Evolutionary conservation across 2,888 invertebrate genomes (phyloP).

Genomic region (Didymodactylos carnosus): DNA sequence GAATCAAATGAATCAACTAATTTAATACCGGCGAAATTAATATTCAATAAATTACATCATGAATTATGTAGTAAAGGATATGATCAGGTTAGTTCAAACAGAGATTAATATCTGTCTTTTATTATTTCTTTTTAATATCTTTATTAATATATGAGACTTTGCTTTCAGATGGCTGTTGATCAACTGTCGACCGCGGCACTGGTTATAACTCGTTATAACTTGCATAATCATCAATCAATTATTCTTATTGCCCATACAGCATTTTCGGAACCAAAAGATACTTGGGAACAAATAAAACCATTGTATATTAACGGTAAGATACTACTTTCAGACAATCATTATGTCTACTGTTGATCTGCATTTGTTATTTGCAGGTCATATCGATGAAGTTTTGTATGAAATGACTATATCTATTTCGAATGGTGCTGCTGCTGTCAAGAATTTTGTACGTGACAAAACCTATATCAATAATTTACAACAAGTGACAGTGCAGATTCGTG

Average conservation of each 20-base stretch:
- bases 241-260: slow-evolving; percentile 74
- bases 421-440: slow-evolving; percentile 18
- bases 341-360: too few relatives aligned
- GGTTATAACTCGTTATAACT: slow-evolving; percentile 79
- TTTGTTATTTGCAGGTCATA: slow-evolving; percentile 46
- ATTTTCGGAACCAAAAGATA: slow-evolving; percentile 46
- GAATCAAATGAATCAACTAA: slow-evolving; percentile 13
- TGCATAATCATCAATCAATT: slow-evolving; percentile 62
- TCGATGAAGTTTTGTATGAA: slow-evolving; percentile 66
- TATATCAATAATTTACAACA: slow-evolving; percentile 59
- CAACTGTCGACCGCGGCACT: slow-evolving; percentile 77
- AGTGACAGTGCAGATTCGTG: slow-evolving; percentile 47
- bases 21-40: not conserved
- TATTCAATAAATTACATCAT: not conserved
- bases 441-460: slow-evolving; percentile 39
- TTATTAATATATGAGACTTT: too few relatives aligned
- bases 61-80: not conserved
- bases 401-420: slow-evolving; percentile 43
- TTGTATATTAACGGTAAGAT: too few relatives aligned
- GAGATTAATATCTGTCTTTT: too few relatives aligned
- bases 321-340: too few relatives aligned
- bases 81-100: not conserved
- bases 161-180: slow-evolving; percentile 47
- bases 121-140: too few relatives aligned
- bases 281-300: slow-evolving; percentile 12